Percentiles rank a stretch among this genome's conserved stretches.
phyloP scores from a whole-genome alignment of 2,888 invertebrate genomes.

The Standfussiana lucernea region DNA sequence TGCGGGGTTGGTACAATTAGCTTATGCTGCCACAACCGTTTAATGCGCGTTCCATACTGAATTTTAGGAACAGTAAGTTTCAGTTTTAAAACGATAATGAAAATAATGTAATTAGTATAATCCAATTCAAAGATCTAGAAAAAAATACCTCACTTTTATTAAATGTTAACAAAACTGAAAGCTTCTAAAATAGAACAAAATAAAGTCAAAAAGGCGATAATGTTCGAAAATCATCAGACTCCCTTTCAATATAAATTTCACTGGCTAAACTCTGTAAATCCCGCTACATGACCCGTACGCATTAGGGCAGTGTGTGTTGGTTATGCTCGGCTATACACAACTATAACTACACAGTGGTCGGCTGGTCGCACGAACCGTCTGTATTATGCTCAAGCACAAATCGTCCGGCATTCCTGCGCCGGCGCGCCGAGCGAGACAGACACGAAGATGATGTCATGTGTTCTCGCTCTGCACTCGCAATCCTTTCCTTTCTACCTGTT shows the following conservation, averaged over 20 bases:
- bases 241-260: conserved; percentile 91
- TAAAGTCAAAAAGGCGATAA: conserved; percentile 70
- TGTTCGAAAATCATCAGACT: conserved; percentile 88
- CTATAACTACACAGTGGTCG: conserved; percentile 76
- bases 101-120: neutral
- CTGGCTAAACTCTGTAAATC: conserved; percentile 89
- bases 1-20: neutral
- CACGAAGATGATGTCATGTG: conserved; percentile 76
- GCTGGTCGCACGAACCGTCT: conserved; percentile 74
- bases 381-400: conserved; percentile 88
- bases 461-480: conserved; percentile 87
- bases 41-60: neutral
- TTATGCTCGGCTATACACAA: conserved; percentile 83
- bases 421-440: conserved; percentile 81
- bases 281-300: conserved; percentile 91
- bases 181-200: conserved; percentile 49
- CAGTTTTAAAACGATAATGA: neutral
- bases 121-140: neutral
- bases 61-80: neutral
- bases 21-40: neutral
- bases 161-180: conserved; percentile 40
- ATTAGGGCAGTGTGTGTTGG: conserved; percentile 90
- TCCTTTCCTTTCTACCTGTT: conserved; percentile 91
- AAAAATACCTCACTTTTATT: neutral
- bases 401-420: conserved; percentile 90